Evolutionary conservation across 2,797 vertebrate genomes (phyloP), one percentile per base, ranked within the genome.

Genomic region (Leptatherina wallacei): DNA sequence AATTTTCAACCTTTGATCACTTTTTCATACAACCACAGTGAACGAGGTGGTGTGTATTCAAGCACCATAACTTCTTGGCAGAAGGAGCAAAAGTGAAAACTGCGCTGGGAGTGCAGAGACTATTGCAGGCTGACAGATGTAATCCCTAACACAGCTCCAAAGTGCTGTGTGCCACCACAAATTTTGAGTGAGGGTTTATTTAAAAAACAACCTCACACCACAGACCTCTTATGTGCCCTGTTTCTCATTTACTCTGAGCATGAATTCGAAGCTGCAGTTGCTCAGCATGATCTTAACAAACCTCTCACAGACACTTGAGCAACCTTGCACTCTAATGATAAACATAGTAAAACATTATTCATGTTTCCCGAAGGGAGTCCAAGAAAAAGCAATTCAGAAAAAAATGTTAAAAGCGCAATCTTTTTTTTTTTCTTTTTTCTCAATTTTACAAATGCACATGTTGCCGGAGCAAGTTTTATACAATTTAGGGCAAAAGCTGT

Each of bases 141-240:
- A 88, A 94, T 92, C 87, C 90, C 74, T 73, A 79, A 89, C 85
- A 83, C 69, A 7, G 86, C 77, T 89, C 85, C 85, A 87, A 85
- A 91, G 86, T 84, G 84, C 85, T 76, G 81, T 63, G 71, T 84
- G 88, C 84, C 89, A 90, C 89, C 90, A 76, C 90, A 90, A 80
- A 85, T 85, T 89, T 78, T 82, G 70, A 72, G 80, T 75, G 75
- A 81, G 85, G 82, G 87, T 90, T 93, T 92, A 87, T 91, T 90
- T 91, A 83, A 89, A 92, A 87, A 91, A 89, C 88, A 90, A 81
- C 61, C 86, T 90, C 89, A 85, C 92, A 91, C 92, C 87, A 80
- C 88, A 87, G 84, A 83, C 78, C 85, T 89, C 90, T 90, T 83
- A 82, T 73, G 74, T 56, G 82, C 83, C 77, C 84, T 75, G 87